Conservation (phyloP, 2,888 invertebrate species). For the Leptinotarsa haldemani region DNA sequence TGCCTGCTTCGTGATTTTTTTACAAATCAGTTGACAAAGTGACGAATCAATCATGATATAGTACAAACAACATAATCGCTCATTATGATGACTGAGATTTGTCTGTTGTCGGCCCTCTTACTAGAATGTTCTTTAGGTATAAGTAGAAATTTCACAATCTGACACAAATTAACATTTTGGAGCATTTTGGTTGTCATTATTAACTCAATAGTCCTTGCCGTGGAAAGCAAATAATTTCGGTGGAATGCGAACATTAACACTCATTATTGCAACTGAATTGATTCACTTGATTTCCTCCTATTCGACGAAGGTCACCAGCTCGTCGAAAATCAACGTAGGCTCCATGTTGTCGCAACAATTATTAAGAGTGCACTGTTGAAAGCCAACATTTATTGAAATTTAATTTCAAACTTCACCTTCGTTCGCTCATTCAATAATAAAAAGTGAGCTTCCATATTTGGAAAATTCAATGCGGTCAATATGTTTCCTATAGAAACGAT, state of each 20-base stretch:
- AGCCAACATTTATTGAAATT: slow-evolving; percentile 13
- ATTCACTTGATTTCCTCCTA: slow-evolving; percentile 15
- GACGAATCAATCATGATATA: too few species aligned
- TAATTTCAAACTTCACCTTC: slow-evolving; percentile 36
- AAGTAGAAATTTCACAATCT: too few species aligned
- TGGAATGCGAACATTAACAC: background rate
- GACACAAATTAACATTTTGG: too few species aligned
- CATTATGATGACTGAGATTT: too few species aligned
- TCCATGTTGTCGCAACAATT: slow-evolving; percentile 16
- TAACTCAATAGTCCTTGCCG: too few species aligned
- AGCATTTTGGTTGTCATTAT: too few species aligned
- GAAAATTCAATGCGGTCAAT: slow-evolving; percentile 36
- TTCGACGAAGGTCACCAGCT: slow-evolving; percentile 2
- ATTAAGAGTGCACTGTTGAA: background rate
- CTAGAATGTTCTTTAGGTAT: too few species aligned
- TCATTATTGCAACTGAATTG: background rate
- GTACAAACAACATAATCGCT: too few species aligned
- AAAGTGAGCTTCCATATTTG: slow-evolving; percentile 43
- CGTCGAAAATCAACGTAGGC: slow-evolving; percentile 5
- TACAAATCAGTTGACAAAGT: too few species aligned
- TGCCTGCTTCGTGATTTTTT: too few species aligned
- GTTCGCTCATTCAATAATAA: slow-evolving; percentile 32
- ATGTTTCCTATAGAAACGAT: slow-evolving; percentile 30
- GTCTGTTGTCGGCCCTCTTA: too few species aligned
- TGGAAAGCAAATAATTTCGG: too few species aligned